Conservation (phyloP, 1,140 invertebrate genomes). For the Nymphalis io region DNA sequence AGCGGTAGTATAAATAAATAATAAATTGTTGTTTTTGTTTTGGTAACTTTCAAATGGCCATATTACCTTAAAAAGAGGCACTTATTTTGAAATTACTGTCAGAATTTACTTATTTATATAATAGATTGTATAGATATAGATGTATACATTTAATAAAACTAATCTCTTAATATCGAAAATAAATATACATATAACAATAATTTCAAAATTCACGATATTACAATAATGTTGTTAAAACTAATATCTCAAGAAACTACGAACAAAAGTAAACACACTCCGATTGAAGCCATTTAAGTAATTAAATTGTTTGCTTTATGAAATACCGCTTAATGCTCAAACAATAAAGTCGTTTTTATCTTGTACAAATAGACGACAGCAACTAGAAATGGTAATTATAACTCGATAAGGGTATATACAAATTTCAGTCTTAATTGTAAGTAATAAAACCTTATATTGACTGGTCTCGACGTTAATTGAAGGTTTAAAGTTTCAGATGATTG, state of each 20-base stretch:
- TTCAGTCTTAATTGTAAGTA: not conserved
- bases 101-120: no score
- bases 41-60: no score
- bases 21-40: no score
- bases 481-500: constrained; percentile 23
- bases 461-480: constrained; percentile 10
- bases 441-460: not conserved
- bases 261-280: not conserved
- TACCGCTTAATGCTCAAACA: not conserved
- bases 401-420: constrained; percentile 1
- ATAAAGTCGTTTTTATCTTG: not conserved
- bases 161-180: no score
- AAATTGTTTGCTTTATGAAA: constrained; percentile 1
- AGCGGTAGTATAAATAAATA: no score
- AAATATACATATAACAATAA: no score
- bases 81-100: no score
- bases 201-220: not conserved
- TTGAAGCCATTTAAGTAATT: not conserved
- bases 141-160: no score
- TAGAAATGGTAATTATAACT: constrained; percentile 16
- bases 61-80: no score
- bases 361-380: constrained; percentile 13
- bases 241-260: not conserved
- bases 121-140: no score
- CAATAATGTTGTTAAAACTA: not conserved